Percentiles rank a stretch among this genome's conserved stretches.
phyloP scores from a whole-genome alignment of 2,113 vertebrate species.

The Lontra canadensis region DNA sequence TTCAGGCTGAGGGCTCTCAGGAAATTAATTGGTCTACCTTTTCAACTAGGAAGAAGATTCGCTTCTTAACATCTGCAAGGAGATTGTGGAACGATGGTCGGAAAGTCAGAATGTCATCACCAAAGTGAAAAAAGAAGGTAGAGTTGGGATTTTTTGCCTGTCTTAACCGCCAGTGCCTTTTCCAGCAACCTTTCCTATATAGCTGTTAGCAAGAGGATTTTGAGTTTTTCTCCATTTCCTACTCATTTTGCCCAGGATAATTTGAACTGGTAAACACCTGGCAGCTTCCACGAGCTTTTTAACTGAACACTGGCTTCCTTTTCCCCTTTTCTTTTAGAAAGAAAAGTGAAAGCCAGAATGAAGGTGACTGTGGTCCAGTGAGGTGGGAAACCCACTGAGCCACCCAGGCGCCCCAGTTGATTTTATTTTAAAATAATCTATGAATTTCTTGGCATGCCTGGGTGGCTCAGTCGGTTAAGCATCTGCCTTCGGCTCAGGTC shows the following conservation, averaged over 20 bases:
- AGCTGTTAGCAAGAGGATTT: neutral
- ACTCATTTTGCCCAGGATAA: neutral
- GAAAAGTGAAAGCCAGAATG: no score
- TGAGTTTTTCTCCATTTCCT: neutral
- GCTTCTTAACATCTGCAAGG: constrained; percentile 89
- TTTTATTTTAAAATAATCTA: constrained; percentile 30
- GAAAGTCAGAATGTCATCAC: constrained; percentile 82
- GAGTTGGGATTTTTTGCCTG: neutral
- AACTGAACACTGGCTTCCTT: neutral
- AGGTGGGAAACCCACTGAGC: no score
- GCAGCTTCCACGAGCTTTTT: neutral
- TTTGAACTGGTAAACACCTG: neutral
- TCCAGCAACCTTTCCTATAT: neutral
- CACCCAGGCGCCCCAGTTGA: neutral
- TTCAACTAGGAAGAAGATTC: constrained; percentile 92
- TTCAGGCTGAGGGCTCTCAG: neutral
- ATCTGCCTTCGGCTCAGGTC: no score
- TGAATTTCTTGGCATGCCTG: neutral
- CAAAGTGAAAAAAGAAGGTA: constrained; percentile 86
- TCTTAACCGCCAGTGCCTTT: neutral
- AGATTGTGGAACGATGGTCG: constrained; percentile 93
- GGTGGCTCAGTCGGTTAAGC: no score
- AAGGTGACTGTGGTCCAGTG: no score
- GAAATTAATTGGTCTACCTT: constrained; percentile 43
- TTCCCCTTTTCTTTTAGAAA: neutral